Percentiles rank a stretch among this genome's conserved stretches.
phyloP scores from a whole-genome alignment of 2,797 vertebrate species.

The Clarias fuscus region DNA sequence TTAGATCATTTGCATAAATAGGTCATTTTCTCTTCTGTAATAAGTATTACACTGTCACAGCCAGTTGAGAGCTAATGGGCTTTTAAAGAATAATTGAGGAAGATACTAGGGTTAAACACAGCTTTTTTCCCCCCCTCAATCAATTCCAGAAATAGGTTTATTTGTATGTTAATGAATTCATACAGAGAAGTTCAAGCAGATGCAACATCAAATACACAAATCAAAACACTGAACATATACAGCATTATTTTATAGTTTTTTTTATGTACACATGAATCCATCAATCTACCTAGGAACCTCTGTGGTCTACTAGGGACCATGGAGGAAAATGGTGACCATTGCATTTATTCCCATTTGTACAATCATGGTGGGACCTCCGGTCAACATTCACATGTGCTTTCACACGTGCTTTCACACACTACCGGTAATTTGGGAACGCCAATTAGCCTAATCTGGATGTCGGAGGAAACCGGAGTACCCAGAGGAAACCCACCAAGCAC shows the following conservation, averaged over 20 bases:
- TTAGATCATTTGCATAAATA: conserved; percentile 13
- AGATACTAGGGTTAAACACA: conserved; percentile 1
- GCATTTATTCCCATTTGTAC: too few species aligned
- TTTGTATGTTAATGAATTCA: background rate
- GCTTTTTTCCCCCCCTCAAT: background rate
- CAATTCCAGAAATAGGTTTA: background rate
- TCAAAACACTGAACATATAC: too few species aligned
- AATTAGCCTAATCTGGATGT: too few species aligned
- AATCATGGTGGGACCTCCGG: too few species aligned
- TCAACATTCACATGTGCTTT: too few species aligned
- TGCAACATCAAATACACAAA: background rate
- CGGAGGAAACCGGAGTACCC: too few species aligned
- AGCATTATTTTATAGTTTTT: background rate
- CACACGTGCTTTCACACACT: too few species aligned
- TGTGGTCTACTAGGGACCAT: too few species aligned
- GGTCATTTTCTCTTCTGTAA: conserved; percentile 7
- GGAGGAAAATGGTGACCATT: too few species aligned
- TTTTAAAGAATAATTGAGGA: conserved; percentile 25
- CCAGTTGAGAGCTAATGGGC: background rate
- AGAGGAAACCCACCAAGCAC: too few species aligned
- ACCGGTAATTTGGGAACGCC: too few species aligned
- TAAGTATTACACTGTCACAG: conserved; percentile 10
- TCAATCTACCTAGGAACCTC: background rate
- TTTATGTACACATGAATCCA: background rate
- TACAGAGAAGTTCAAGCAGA: background rate